Percentiles rank a stretch among this genome's conserved stretches.
Evolutionary conservation across 2,888 invertebrate genomes (phyloP).

Genomic region (Siphlonurus alternatus): DNA sequence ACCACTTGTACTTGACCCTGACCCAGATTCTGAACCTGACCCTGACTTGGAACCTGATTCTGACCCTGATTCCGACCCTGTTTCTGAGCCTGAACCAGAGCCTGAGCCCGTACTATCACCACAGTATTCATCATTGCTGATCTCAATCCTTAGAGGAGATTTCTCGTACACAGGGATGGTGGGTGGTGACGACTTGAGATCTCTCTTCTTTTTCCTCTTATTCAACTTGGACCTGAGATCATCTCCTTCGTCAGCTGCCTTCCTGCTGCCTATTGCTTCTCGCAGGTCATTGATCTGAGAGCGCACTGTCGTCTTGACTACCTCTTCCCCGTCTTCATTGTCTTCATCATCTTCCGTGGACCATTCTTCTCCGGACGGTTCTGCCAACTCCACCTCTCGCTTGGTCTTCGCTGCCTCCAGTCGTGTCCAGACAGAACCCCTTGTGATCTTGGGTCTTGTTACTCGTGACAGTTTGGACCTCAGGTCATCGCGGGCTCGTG

Average conservation of each 20-base stretch:
- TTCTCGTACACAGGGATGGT: conserved; percentile 10
- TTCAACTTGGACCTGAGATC: conserved; percentile 16
- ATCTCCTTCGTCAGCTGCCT: conserved; percentile 7
- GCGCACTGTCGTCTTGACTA: neutral
- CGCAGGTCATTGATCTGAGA: conserved; percentile 7
- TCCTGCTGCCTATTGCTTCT: conserved; percentile 1
- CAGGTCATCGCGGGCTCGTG: neutral
- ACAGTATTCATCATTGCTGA: conserved; percentile 18
- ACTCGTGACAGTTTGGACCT: neutral
- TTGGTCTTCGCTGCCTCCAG: neutral
- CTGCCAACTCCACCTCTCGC: neutral
- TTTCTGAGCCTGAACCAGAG: conserved; percentile 8
- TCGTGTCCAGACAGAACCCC: neutral
- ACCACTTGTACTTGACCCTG: neutral
- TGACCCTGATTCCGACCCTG: conserved; percentile 9
- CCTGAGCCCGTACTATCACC: conserved; percentile 14
- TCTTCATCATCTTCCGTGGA: conserved; percentile 1
- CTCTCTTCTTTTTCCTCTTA: conserved; percentile 2
- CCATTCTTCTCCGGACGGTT: neutral
- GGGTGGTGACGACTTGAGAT: neutral
- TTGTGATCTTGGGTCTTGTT: neutral
- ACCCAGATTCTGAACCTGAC: conserved; percentile 3
- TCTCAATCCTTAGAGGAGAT: conserved; percentile 17
- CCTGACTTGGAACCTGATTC: neutral
- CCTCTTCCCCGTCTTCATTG: conserved; percentile 9